Evolutionary conservation across 1,140 invertebrate species (phyloP), one percentile per base, ranked within the genome.

Genomic region (Diorhabda sublineata): DNA sequence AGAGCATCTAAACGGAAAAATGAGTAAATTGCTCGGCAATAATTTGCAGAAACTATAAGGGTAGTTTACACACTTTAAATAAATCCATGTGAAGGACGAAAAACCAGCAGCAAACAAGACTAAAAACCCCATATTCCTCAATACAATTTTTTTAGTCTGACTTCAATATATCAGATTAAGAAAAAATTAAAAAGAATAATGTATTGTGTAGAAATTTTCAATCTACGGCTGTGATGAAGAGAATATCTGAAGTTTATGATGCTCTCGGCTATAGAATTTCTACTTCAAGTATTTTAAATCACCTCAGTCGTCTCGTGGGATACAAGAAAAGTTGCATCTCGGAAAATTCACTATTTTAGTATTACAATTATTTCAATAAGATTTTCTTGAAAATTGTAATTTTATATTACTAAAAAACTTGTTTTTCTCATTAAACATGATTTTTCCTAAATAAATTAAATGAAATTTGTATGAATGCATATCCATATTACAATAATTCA

Each of bases 281-380:
- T 47, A 66, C 64, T 66, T 58, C 44, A n/a, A 43, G 64, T 45
- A 66, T 66, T 66, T 66, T 66, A 66, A 66, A 66, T 66, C 64
- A 66, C 64, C 64, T 66, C 42, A 11, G 43, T 41, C 64, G 41
- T 56, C 41, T 8, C 41, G 6, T 43, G 64, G 8, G 62, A 64
- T 44, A 64, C 47, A 66, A 6, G n/a, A n/a, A 52, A 52, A 52
- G 47, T 52, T 52, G 47, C 47, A 52, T 52, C 47, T 52, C 47
- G 6, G 3, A 52, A 4, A 52, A 8, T 52, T 52, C 47, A 52
- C 47, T 52, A 52, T 52, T 52, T 52, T 52, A 52, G 47, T 52
- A 52, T 52, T 52, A 52, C 47, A 52, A 52, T 52, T 52, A 52
- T 52, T 52, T 52, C 47, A 52, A 52, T 52, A 52, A 52, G 47